Evolutionary conservation across 2,888 invertebrate genomes (phyloP), one percentile per base, ranked within the genome.

Genomic region (Chrysomela aeneicollis): DNA sequence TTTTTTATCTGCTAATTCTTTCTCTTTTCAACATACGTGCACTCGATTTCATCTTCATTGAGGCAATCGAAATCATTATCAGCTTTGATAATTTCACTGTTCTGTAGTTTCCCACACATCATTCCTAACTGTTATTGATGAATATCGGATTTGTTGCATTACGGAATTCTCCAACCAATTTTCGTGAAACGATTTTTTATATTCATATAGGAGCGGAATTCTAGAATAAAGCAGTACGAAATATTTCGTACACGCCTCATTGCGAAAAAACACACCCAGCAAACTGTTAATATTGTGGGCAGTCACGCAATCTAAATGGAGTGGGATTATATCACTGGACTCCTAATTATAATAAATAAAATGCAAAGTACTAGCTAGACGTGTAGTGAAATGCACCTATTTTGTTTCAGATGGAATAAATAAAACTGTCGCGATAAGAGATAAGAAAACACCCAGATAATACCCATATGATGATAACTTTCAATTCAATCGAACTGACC

Each of bases 271-370:
- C 57, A 57, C 57, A 32, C 57, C 57, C 30, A 22, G 22, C 46
- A 46, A 26, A 57, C 9, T 46, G 57, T 26, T 46, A 46, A 21
- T 46, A 57, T 46, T 46, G 15, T 46, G 32, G 15, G 10, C 26
- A 18, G 57, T 57, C 57, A 57, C 57, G 57, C 57, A 17, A 57
- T 57, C 57, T 30, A 46, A 26, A 17, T 26, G 22, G 15, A 57
- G 46, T 21, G 54, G 17, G 15, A 57, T 57, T 46, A 57, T 57
- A 46, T 46, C 46, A 46, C 42, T 22, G 22, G 46, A 22, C 46
- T 46, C 57, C 26, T 46, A 57, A 57, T 57, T 57, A 46, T 18
- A 57, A 57, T 57, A 10, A 57, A 57, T 46, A 57, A 15, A 18
- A 17, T 22, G 46, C 26, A 26, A 46, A 57, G 30, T 57, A 17